Evolutionary conservation across 2,888 invertebrate genomes (phyloP).

Genomic region (Melieria picta): DNA sequence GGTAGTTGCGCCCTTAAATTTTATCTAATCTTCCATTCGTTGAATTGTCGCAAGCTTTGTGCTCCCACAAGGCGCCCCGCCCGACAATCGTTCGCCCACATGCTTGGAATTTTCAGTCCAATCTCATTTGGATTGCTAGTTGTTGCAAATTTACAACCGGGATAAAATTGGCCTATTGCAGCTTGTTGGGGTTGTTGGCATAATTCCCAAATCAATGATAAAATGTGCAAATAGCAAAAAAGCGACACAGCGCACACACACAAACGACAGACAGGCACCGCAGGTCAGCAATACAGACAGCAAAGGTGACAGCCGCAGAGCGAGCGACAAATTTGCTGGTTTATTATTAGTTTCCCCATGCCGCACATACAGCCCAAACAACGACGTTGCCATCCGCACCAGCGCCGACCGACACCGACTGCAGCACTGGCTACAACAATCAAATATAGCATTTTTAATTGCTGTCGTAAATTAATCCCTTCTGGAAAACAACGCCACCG

Average conservation of each 20-base stretch:
- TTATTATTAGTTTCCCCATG: no score
- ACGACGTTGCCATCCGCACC: no score
- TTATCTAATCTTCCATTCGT: no score
- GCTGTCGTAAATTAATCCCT: slow-evolving; percentile 64
- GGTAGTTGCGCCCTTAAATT: no score
- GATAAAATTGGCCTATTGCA: slow-evolving; percentile 4
- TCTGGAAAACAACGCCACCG: slow-evolving; percentile 45
- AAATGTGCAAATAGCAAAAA: slow-evolving; percentile 14
- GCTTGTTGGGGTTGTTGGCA: slow-evolving; percentile 20
- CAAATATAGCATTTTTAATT: slow-evolving; percentile 53
- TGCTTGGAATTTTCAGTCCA: no score
- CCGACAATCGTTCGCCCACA: no score
- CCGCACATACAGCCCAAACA: no score
- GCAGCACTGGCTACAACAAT: background rate
- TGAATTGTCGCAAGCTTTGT: no score
- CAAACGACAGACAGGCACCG: background rate
- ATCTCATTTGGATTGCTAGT: background rate
- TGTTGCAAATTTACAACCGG: slow-evolving; percentile 20
- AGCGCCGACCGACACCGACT: background rate
- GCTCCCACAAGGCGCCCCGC: no score
- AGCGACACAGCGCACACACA: background rate
- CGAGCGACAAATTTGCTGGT: no score
- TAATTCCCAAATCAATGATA: slow-evolving; percentile 31
- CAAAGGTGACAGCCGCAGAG: no score
- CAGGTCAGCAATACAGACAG: background rate